Evolutionary conservation across 2,113 vertebrate species (phyloP).

Genomic region (Penelope pileata): DNA sequence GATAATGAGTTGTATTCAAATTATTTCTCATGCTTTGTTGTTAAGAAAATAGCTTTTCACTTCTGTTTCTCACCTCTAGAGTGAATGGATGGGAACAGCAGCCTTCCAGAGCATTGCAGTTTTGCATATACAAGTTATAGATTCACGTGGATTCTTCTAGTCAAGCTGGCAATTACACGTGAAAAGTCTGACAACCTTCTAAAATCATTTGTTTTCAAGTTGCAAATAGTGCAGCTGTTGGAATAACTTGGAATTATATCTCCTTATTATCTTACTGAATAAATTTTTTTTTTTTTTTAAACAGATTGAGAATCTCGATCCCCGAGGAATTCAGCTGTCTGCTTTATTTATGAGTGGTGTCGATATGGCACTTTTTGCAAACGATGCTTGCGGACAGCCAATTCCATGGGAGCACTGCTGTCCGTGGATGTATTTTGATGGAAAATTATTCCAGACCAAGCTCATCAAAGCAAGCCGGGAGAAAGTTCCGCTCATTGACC

Average conservation of each 20-base stretch:
- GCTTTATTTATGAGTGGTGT: conserved; percentile 96
- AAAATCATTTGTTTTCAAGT: neutral
- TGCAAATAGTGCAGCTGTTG: neutral
- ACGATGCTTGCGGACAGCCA: conserved; percentile 92
- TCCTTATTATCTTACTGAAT: neutral
- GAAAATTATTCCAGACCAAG: conserved; percentile 94
- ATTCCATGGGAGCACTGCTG: conserved; percentile 97
- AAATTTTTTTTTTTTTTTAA: neutral
- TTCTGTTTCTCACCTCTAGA: neutral
- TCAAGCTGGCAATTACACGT: neutral
- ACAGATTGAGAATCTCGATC: conserved; percentile 94
- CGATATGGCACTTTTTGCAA: conserved; percentile 95
- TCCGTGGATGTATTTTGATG: conserved; percentile 98
- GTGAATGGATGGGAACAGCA: neutral
- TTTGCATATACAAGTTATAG: neutral
- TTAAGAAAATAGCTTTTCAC: neutral
- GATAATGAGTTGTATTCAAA: neutral
- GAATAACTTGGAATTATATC: neutral
- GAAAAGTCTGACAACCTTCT: neutral
- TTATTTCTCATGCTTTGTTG: neutral
- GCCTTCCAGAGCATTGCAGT: neutral
- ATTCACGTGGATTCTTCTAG: neutral
- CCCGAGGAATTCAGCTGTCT: conserved; percentile 91
- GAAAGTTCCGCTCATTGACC: conserved; percentile 95
- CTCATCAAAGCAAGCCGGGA: conserved; percentile 91